Evolutionary conservation across 2,113 vertebrate genomes (phyloP), one percentile per base, ranked within the genome.

Genomic region (Oncorhynchus nerka): DNA sequence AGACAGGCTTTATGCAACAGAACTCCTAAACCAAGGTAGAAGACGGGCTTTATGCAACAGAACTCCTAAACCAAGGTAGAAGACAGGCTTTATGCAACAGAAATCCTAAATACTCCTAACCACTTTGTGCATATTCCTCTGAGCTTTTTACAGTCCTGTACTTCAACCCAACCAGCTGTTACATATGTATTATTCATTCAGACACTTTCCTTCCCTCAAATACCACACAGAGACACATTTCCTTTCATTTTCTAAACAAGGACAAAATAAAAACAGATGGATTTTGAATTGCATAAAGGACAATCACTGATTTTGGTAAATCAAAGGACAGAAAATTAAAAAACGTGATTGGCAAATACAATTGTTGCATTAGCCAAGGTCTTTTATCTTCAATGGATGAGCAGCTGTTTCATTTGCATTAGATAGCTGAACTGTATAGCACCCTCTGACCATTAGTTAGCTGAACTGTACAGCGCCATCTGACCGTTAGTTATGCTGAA

Each of bases 161-260:
- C 69, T 65, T 81, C 72, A 70, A 70, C 71, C 77, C 71, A 15
- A 65, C 68, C 84, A 86, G 77, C 76, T 75, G 77, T 77, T 71
- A 51, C 49, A 28, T 13, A 71, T 55, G 30, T 61, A 74, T 32
- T 11, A 78, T 80, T 55, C 75, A 76, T 73, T 80, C 81, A 79
- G 74, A 82, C 75, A 78, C 16, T 34, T 8, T 39, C 67, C 19
- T 68, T 68, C 30, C 30, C 67, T 34, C 19, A 68, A 83, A 84
- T 71, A 79, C 79, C 79, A 61, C 75, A 86, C 78, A 69, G 45
- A 67, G 32, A 51, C 32, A 74, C 64, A 65, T 74, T 79, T 81
- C 68, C 67, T 83, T 86, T 79, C 70, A 32, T 64, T 68, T 51
- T 61, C 3, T 28, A 30, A 67, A 68, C 13, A 68, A 39, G 16